A percentile compares a stretch with the other conserved stretches of the same genome.
phyloP scores from a whole-genome alignment of 2,113 vertebrate species.

The Phyllostomus hastatus region DNA sequence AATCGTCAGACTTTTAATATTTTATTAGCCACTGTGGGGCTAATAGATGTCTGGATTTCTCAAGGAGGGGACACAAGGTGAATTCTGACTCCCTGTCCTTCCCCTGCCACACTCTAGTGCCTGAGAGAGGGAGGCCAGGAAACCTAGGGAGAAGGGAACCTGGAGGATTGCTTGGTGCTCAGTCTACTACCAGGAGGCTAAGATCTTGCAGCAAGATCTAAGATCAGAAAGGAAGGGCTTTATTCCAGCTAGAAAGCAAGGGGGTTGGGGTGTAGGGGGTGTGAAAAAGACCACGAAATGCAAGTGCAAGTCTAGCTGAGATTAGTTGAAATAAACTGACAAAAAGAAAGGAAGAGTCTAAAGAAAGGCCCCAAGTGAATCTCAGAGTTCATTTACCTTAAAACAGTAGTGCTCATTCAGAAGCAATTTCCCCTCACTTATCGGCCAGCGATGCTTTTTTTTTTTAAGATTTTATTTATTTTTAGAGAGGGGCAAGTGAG shows the following conservation, averaged over 20 bases:
- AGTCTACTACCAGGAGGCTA: neutral
- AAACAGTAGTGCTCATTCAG: neutral
- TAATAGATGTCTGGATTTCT: neutral
- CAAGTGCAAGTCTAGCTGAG: neutral
- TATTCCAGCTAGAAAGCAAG: neutral
- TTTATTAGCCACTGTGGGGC: neutral
- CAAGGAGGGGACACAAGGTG: neutral
- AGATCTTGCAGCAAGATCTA: neutral
- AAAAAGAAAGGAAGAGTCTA: neutral
- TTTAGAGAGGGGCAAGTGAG: too few species aligned
- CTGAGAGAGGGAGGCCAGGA: neutral
- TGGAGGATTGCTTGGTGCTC: neutral
- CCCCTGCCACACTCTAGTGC: neutral
- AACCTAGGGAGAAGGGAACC: neutral
- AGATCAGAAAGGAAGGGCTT: neutral
- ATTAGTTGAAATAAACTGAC: neutral
- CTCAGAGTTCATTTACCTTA: neutral
- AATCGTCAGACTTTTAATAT: neutral
- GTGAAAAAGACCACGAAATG: neutral
- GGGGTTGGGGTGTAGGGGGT: too few species aligned
- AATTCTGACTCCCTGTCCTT: neutral
- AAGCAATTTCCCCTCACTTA: neutral
- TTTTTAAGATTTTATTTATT: too few species aligned
- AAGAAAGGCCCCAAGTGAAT: neutral
- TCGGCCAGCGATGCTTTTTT: neutral